Conservation (phyloP, 2,113 vertebrate species). For the Sisor rabdophorus region DNA sequence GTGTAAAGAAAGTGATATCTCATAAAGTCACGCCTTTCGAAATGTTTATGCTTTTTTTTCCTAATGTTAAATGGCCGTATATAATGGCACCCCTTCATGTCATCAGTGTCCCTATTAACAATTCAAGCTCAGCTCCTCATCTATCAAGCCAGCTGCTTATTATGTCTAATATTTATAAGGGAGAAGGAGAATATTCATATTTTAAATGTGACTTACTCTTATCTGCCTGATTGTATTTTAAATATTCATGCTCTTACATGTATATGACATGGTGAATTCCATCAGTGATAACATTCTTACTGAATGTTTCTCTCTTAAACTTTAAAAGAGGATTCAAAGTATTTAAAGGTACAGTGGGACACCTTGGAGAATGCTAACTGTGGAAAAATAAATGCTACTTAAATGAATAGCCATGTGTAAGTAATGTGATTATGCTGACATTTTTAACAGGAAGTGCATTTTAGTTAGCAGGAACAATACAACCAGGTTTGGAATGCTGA, state of each 20-base stretch:
- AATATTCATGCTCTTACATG: slow-evolving; percentile 50
- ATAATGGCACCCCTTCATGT: slow-evolving; percentile 40
- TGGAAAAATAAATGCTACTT: too few species aligned
- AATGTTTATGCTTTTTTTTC: slow-evolving; percentile 24
- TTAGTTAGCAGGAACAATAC: too few species aligned
- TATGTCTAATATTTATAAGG: slow-evolving; percentile 54
- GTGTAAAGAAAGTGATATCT: neutral
- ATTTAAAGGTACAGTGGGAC: neutral
- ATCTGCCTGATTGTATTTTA: slow-evolving; percentile 45
- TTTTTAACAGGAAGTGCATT: too few species aligned
- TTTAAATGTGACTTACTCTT: slow-evolving; percentile 47
- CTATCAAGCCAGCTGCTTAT: slow-evolving; percentile 48
- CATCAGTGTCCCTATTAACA: slow-evolving; percentile 49
- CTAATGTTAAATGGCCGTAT: slow-evolving; percentile 15
- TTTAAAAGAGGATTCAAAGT: slow-evolving; percentile 37
- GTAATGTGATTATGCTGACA: too few species aligned
- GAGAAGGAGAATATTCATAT: slow-evolving; percentile 49
- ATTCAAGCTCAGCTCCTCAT: slow-evolving; percentile 51
- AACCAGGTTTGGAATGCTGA: too few species aligned
- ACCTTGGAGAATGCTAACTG: too few species aligned
- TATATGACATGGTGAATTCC: slow-evolving; percentile 38
- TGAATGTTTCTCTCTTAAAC: slow-evolving; percentile 32
- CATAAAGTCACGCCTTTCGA: slow-evolving; percentile 1
- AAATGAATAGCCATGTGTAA: too few species aligned
- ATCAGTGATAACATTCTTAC: slow-evolving; percentile 33